Evolutionary conservation across 2,888 invertebrate genomes (phyloP), one percentile per base, ranked within the genome.

Genomic region (Osmoderma eremita): DNA sequence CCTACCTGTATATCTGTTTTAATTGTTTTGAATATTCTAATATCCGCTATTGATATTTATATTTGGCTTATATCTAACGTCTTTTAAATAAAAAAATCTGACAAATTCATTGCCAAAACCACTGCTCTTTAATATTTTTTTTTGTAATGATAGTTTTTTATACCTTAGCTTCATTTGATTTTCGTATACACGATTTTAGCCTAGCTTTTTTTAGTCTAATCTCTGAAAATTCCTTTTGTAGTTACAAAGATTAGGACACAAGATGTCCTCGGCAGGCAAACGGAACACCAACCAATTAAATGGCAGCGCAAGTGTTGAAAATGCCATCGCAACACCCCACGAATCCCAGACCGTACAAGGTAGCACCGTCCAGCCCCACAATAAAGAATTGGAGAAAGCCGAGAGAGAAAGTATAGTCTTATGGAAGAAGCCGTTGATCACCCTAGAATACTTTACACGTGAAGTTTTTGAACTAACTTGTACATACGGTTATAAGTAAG

Each of bases 381-480:
- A 71, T 39, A 80, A 77, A 71, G 83, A 85, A 70, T 81, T 80
- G 69, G 86, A 86, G 70, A 82, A 82, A 76, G 78, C 87, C 79
- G 91, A 92, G 82, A 81, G 88, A 76, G 82, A 88, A 82, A 76
- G 83, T 71, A 78, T 94, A 71, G 93, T 95, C 70, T 82, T 96
- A 72, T 94, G 94, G 94, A 88, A 90, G 78, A 87, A 88, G 75
- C 95, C 96, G 6, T 74, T 94, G 69, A 87, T 86, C 76, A 95
- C 95, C 1, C 78, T 93, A 68, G 90, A 92, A 79, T 95, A 93
- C 84, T 94, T 92, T 84, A 82, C 87, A 76, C 86, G 88, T 77
- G 95, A 96, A 85, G 83, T 91, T 72, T 82, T 87, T 67, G 85
- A 88, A 77, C 84, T 92, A 75, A 82, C 88, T 75, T 85, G 83